Conservation (phyloP, 2,113 vertebrate genomes). For the Tragelaphus buxtoni region DNA sequence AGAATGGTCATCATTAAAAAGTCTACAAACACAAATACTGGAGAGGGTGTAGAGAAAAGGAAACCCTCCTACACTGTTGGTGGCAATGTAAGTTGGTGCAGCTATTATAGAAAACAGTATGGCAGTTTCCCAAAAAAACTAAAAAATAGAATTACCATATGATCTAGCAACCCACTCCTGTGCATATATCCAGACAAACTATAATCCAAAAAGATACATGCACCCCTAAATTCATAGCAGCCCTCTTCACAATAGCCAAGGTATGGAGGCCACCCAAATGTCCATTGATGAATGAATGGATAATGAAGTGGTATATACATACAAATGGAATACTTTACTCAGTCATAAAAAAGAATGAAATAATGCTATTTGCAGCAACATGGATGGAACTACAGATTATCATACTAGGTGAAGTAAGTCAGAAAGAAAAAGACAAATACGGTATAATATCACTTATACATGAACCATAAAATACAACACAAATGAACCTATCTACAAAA, state of each 20-base stretch:
- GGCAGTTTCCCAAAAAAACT: background rate
- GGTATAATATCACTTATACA: background rate
- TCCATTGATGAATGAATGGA: background rate
- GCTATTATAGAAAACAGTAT: background rate
- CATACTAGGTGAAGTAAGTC: background rate
- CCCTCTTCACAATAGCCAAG: background rate
- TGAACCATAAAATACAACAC: background rate
- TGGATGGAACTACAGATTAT: background rate
- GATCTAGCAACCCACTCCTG: background rate
- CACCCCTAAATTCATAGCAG: background rate
- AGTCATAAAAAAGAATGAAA: background rate
- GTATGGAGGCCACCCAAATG: background rate
- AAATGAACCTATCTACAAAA: background rate
- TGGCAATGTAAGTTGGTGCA: background rate
- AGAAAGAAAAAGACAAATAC: background rate
- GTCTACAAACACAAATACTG: background rate
- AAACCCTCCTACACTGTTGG: background rate
- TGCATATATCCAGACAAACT: background rate
- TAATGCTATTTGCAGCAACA: background rate
- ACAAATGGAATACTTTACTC: background rate
- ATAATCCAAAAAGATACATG: background rate
- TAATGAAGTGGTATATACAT: background rate
- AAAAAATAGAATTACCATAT: background rate
- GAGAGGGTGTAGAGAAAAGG: background rate
- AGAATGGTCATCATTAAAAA: background rate